Base-by-base conservation (phyloP, 1,140 invertebrate species). In the Diabrotica undecimpunctata region DNA sequence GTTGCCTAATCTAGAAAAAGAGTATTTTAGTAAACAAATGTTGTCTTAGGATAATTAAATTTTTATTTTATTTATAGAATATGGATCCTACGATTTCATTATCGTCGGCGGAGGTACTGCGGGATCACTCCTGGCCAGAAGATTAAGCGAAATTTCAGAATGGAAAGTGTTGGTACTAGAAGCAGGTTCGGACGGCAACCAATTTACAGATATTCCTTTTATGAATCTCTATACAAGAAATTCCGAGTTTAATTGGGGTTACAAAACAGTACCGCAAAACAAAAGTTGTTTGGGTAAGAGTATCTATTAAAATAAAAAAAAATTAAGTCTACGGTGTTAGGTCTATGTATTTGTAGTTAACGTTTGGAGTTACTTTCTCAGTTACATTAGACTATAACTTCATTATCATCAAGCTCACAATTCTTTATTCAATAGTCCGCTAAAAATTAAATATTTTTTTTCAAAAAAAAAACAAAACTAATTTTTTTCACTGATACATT, bases 231-330 rank as follows among this genome's bases (percentile, higher is more conserved):
- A 86, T 7, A 80, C 90, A 25, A 87, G 89, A 39, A 80, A 87
- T 53, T 90, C 88, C 0, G 83, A 83, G 53, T 87, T 86, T 70
- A 93, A 92, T 77, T 93, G 92, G 90, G 85, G 86, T 10, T 93
- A 93, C 70, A 84, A 80, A 65, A 89, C 90, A 0, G 88, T 88
- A 68, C 86, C 87, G 0, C 87, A 93, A 68, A 66, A 80, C 7
- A 83, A 83, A 63, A 86, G 86, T 10, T 91, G 90, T 63, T 80
- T 84, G 50, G 82, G 82, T 51, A 83, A 85, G 81, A n/a, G n/a
- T n/a, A n/a, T 51, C 56, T 12, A 65, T 70, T 35, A 61, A 70
- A 25, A 4, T 25, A 2, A 25, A 2, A 25, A 25, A 25, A 25
- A 25, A 4, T 25, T 25, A 25, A 2, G 4, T 25, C n/a, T n/a